phyloP scores from a whole-genome alignment of 2,113 vertebrate species.

The Lagopus muta region DNA sequence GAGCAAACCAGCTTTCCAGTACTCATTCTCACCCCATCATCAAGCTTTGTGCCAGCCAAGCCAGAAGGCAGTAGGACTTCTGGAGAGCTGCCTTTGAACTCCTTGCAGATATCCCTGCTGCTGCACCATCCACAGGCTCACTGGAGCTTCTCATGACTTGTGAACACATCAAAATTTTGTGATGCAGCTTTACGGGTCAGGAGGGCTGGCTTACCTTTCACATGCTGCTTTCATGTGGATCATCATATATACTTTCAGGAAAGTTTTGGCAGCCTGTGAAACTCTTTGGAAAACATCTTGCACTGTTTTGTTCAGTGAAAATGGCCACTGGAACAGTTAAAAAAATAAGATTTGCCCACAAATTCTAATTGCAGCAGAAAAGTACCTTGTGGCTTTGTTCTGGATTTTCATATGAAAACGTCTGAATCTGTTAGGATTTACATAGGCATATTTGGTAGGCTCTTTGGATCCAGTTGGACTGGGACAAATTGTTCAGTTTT shows the following conservation, averaged over 20 bases:
- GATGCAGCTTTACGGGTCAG: background rate
- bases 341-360: background rate
- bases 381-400: background rate
- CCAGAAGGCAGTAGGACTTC: background rate
- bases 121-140: background rate
- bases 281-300: constrained; percentile 7
- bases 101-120: background rate
- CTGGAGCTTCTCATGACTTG: background rate
- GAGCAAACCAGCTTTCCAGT: background rate
- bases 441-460: background rate
- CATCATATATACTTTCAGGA: constrained; percentile 34
- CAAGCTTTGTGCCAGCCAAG: constrained; percentile 2
- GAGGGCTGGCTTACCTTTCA: background rate
- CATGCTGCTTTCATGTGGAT: background rate
- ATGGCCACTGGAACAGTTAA: background rate
- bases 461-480: background rate
- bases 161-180: fast-evolving
- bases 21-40: background rate
- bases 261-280: constrained; percentile 16
- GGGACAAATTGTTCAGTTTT: background rate
- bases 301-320: constrained; percentile 1
- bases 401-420: background rate
- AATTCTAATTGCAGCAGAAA: background rate
- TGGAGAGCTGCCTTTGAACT: constrained; percentile 26
- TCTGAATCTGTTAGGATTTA: background rate